Evolutionary conservation across 92 coral and sea anemone genomes (phyloP).

Genomic region (Phymanthus crucifer): DNA sequence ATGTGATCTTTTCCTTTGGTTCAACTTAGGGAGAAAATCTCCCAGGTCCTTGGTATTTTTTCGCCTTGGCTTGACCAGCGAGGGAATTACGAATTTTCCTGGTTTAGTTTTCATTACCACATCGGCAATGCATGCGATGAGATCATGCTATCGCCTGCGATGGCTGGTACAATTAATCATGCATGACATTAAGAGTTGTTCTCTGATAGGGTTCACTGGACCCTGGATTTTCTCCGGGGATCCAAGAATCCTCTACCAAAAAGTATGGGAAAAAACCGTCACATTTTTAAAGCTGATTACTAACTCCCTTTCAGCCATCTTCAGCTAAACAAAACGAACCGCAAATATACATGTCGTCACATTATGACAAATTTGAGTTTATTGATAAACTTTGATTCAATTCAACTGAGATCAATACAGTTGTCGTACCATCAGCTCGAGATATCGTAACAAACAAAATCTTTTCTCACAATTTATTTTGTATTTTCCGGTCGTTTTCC

Average conservation of each 20-base stretch:
- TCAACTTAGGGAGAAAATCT: slow-evolving; percentile 59
- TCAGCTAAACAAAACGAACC: not conserved
- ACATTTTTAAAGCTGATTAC: not conserved
- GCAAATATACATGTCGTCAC: slow-evolving; percentile 7
- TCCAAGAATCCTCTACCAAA: not conserved
- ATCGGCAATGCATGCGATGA: slow-evolving; percentile 95
- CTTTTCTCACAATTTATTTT: not conserved
- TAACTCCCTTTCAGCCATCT: not conserved
- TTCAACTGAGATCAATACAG: too few species aligned
- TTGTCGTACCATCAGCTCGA: too few species aligned
- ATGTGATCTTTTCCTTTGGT: slow-evolving; percentile 38
- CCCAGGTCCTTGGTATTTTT: slow-evolving; percentile 66
- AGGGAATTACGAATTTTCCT: slow-evolving; percentile 72
- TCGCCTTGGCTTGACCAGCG: slow-evolving; percentile 46
- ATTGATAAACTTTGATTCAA: slow-evolving; percentile 24
- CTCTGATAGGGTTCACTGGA: slow-evolving; percentile 34
- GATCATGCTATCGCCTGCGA: slow-evolving; percentile 70
- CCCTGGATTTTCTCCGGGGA: not conserved
- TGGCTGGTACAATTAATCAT: slow-evolving; percentile 84
- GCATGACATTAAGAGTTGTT: slow-evolving; percentile 18
- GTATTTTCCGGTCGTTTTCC: not conserved
- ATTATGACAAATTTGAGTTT: not conserved
- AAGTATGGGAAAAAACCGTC: not conserved
- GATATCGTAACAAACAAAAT: not conserved
- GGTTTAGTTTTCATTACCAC: slow-evolving; percentile 84